Conservation (phyloP, 2,797 vertebrate species). For the Brotula barbata region DNA sequence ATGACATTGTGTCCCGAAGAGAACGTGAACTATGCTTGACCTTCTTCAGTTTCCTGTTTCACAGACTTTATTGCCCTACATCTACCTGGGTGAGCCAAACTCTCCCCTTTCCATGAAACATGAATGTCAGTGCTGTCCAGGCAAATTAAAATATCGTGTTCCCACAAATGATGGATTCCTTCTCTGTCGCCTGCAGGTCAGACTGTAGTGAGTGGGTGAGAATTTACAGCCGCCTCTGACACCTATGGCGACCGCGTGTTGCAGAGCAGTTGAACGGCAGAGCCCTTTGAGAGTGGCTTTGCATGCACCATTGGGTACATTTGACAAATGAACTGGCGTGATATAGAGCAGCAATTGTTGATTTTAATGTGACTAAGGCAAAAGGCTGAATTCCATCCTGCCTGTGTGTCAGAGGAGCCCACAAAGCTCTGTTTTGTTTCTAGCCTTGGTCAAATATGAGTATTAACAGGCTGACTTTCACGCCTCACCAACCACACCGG, state of each 20-base stretch:
- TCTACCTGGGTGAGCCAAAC: conserved; percentile 10
- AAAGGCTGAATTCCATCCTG: conserved; percentile 41
- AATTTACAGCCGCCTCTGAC: conserved; percentile 41
- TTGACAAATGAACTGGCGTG: conserved; percentile 25
- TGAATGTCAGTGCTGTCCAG: conserved; percentile 20
- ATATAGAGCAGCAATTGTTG: conserved; percentile 51
- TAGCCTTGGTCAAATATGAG: conserved; percentile 51
- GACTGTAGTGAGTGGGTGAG: conserved; percentile 11
- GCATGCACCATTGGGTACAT: conserved; percentile 37
- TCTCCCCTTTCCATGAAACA: conserved; percentile 23
- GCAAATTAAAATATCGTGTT: conserved; percentile 38
- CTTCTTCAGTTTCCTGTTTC: too few relatives aligned
- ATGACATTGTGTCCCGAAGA: too few relatives aligned
- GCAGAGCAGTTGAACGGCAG: conserved; percentile 33
- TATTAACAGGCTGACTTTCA: conserved; percentile 36
- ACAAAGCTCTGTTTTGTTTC: conserved; percentile 61
- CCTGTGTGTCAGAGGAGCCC: conserved; percentile 39
- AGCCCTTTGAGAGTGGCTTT: conserved; percentile 28
- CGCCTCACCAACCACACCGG: conserved; percentile 14
- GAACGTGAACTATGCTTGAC: too few relatives aligned
- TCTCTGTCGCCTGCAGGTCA: conserved; percentile 24
- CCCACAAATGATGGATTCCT: conserved; percentile 42
- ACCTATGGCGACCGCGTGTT: conserved; percentile 43
- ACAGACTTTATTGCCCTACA: too few relatives aligned
- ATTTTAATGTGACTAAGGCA: conserved; percentile 12